These are phyloP conservation scores for Phthorimaea operculella DNA, from an alignment of 1,140 invertebrate species.

Conservation along the genomic window DNA sequence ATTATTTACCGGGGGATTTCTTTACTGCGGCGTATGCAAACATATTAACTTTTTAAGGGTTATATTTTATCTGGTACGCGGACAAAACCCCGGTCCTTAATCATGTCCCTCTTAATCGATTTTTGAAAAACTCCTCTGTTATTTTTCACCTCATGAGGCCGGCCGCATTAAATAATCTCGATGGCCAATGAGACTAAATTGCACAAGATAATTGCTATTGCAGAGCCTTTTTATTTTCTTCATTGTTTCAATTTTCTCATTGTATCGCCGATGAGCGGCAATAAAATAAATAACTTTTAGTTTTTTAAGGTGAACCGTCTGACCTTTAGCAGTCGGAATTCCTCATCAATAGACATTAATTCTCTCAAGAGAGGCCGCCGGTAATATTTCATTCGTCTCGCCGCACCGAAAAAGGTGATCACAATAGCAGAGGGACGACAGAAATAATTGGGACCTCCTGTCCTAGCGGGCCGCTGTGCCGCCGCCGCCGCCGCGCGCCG, in stretches of 20 bases:
- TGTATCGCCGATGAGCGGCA: too few relatives aligned
- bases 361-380: background rate
- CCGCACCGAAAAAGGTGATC: slow-evolving; percentile 3
- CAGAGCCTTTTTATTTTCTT: background rate
- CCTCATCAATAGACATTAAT: slow-evolving; percentile 1
- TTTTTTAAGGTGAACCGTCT: background rate
- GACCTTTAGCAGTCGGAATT: background rate
- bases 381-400: slow-evolving; percentile 2
- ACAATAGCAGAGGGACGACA: slow-evolving; percentile 21
- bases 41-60: slow-evolving; percentile 28
- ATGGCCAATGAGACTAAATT: slow-evolving; percentile 38
- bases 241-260: too few relatives aligned
- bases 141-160: slow-evolving; percentile 39
- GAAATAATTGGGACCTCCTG: slow-evolving; percentile 21
- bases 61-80: slow-evolving; percentile 9
- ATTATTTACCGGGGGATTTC: slow-evolving; percentile 50
- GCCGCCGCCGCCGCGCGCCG: slow-evolving; percentile 15
- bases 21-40: slow-evolving; percentile 41
- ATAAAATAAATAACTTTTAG: too few relatives aligned
- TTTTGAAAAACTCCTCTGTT: slow-evolving; percentile 47
- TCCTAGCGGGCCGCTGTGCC: slow-evolving; percentile 7
- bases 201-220: slow-evolving; percentile 26
- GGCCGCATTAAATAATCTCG: slow-evolving; percentile 35
- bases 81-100: slow-evolving; percentile 43
- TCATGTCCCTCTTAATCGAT: slow-evolving; percentile 58